Base-by-base conservation (phyloP, 1,140 invertebrate genomes). In the Scylla paramamosain region DNA sequence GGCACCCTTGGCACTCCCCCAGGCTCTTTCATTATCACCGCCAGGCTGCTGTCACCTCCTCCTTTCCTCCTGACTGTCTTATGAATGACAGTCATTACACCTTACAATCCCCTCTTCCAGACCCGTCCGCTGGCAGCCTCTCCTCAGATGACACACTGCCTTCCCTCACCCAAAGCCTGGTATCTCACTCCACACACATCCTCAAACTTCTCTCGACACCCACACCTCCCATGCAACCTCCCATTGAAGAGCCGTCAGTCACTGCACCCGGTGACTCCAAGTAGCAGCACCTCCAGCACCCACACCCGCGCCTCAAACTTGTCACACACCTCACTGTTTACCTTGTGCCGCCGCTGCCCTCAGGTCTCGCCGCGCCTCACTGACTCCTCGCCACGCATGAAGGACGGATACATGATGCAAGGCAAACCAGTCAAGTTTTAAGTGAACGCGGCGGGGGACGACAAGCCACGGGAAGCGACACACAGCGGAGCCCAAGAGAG, bases 271-370 rank as follows among this genome's bases (percentile, higher is more conserved):
- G 0, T 77, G 67, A 77, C 67, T 77, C n/a, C 67, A 25, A 77
- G 67, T 20, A 25, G 4, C 67, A n/a, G 20, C 67, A n/a, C 67
- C 52, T 20, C 25, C n/a, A 25, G 20, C 67, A 25, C 20, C 20
- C 67, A 77, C 67, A n/a, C 67, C 67, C 67, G 67, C 67, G 67
- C 67, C 67, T n/a, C 67, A 77, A n/a, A 77, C 67, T 77, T 77
- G 67, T 7, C 67, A 7, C 67, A n/a, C 67, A n/a, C 10, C 20
- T 77, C 67, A 77, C 67, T 77, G 67, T 77, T 77, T 77, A 77
- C 67, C 67, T 77, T 77, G 25, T n/a, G 67, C n/a, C 20, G 67
- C 67, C 67, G 67, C 67, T 77, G 67, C 67, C 67, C 67, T n/a
- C 20, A n/a, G 67, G 67, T 77, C 67, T 6, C 6, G 25, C 67